A percentile compares a stretch with the other conserved stretches of the same genome.
These are phyloP conservation scores for Cephus runcator DNA, from an alignment of 2,888 invertebrate genomes.

Conservation along the genomic window DNA sequence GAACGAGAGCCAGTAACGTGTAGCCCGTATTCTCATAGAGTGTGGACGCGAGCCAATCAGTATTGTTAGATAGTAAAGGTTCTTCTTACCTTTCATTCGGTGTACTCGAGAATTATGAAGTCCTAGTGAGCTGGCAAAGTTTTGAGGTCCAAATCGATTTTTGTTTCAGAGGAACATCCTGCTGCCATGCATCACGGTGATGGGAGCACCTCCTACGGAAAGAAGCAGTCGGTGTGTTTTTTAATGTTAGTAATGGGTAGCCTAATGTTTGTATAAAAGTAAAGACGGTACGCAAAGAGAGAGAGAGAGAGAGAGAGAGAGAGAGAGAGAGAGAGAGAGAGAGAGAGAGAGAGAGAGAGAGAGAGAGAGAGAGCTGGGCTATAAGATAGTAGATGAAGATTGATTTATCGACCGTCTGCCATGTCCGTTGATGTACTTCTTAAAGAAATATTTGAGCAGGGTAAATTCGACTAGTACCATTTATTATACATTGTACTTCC, in stretches of 20 bases:
- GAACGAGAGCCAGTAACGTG: too few relatives aligned
- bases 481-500: constrained; percentile 41
- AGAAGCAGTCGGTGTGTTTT: constrained; percentile 44
- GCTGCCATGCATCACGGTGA: constrained; percentile 86
- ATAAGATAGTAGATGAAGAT: background rate
- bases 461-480: constrained; percentile 43
- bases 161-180: constrained; percentile 82
- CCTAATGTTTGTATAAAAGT: constrained; percentile 50
- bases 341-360: constrained; percentile 15
- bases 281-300: constrained; percentile 14
- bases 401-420: background rate
- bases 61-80: too few relatives aligned
- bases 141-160: constrained; percentile 19
- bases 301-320: constrained; percentile 15
- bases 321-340: constrained; percentile 13
- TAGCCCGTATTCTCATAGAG: too few relatives aligned
- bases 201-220: constrained; percentile 65
- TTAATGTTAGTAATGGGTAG: constrained; percentile 50
- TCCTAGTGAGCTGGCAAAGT: too few relatives aligned
- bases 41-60: too few relatives aligned
- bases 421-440: background rate
- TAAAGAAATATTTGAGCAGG: constrained; percentile 43
- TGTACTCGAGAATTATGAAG: too few relatives aligned
- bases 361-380: constrained; percentile 11
- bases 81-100: too few relatives aligned